Conservation (phyloP, 2,888 invertebrate species). For the Tipula vernalis region DNA sequence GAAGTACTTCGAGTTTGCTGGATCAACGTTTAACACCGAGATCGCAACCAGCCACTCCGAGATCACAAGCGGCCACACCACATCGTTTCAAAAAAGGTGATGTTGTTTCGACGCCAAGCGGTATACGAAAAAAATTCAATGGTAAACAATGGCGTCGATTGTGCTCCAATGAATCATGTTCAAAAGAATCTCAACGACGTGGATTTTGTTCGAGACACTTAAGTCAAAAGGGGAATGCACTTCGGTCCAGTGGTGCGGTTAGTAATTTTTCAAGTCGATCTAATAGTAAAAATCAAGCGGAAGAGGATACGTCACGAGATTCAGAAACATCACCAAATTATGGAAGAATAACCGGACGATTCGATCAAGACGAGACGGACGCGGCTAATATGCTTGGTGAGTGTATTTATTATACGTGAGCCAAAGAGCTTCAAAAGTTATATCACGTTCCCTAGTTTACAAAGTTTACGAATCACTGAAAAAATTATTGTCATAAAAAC, state of each 20-base stretch:
- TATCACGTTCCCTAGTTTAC: no score
- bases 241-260: slow-evolving; percentile 31
- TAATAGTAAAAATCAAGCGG: slow-evolving; percentile 42
- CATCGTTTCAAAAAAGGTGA: slow-evolving; percentile 97
- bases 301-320: slow-evolving; percentile 82
- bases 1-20: slow-evolving; percentile 76
- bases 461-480: not conserved
- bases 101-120: slow-evolving; percentile 48
- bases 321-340: slow-evolving; percentile 81
- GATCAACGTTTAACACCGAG: slow-evolving; percentile 74
- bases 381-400: slow-evolving; percentile 90
- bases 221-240: slow-evolving; percentile 61
- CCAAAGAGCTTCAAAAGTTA: no score
- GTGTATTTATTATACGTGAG: not conserved
- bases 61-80: slow-evolving; percentile 87
- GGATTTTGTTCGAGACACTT: slow-evolving; percentile 96
- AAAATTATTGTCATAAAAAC: not conserved
- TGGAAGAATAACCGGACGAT: slow-evolving; percentile 60
- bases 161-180: slow-evolving; percentile 90
- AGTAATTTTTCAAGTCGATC: slow-evolving; percentile 33
- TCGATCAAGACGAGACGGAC: slow-evolving; percentile 91
- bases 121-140: slow-evolving; percentile 97
- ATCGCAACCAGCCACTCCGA: slow-evolving; percentile 86
- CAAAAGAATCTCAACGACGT: slow-evolving; percentile 92
- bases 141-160: slow-evolving; percentile 98